Conservation (phyloP, 2,888 invertebrate species). For the Agrochola circellaris region DNA sequence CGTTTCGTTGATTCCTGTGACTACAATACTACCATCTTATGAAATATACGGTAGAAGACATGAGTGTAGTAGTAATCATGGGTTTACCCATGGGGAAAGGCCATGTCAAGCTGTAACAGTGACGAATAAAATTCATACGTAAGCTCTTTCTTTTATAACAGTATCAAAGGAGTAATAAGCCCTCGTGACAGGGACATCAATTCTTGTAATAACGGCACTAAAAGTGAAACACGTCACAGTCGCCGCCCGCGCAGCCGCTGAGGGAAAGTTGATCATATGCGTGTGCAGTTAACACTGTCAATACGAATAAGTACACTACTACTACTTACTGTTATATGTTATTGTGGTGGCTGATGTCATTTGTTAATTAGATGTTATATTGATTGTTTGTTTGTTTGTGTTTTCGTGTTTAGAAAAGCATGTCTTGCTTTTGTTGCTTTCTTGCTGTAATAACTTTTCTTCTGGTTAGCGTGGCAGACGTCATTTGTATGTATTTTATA, state of each 20-base stretch:
- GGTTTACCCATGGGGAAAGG: slow-evolving; percentile 4
- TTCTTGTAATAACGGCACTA: slow-evolving; percentile 64
- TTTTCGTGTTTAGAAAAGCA: slow-evolving; percentile 15
- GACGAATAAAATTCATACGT: slow-evolving; percentile 5
- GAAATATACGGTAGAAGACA: not conserved
- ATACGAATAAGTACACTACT: slow-evolving; percentile 55
- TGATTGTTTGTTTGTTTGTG: slow-evolving; percentile 28
- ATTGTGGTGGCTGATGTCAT: slow-evolving; percentile 42
- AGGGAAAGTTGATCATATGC: slow-evolving; percentile 67
- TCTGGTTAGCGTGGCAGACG: not conserved
- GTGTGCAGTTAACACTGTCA: slow-evolving; percentile 56
- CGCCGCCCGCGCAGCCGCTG: slow-evolving; percentile 46
- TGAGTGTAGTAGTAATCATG: too few species aligned
- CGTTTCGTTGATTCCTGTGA: not conserved
- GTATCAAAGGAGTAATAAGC: slow-evolving; percentile 45
- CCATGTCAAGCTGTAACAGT: not conserved
- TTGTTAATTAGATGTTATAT: slow-evolving; percentile 20
- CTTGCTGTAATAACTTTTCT: not conserved
- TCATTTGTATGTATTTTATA: slow-evolving; percentile 22
- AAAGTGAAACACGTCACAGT: slow-evolving; percentile 70
- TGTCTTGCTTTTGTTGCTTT: slow-evolving; percentile 12
- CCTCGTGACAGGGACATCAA: slow-evolving; percentile 58
- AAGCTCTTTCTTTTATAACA: slow-evolving; percentile 40
- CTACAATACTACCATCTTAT: not conserved
- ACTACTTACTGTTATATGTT: slow-evolving; percentile 46